A percentile compares a stretch with the other conserved stretches of the same genome.
These are phyloP conservation scores for Trematomus loennbergii DNA, from an alignment of 2,113 vertebrate species.

Conservation along the genomic window DNA sequence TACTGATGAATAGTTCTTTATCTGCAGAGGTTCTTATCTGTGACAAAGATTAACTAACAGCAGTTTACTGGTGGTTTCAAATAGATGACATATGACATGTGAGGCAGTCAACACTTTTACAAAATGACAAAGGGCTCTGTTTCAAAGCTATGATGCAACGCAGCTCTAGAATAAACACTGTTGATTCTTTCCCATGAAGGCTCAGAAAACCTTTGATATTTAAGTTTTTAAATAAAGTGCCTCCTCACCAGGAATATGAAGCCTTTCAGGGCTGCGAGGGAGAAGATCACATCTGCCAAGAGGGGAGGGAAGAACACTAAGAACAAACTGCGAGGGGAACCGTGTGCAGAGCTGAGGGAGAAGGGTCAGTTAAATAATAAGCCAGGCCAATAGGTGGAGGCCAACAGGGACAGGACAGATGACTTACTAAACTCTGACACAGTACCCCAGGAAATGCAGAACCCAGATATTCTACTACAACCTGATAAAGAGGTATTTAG, in stretches of 20 bases:
- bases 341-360: slow-evolving; percentile 24
- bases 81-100: slow-evolving; percentile 21
- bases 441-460: not conserved
- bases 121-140: slow-evolving; percentile 9
- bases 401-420: not conserved
- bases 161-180: not conserved
- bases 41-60: slow-evolving; percentile 51
- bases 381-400: slow-evolving; percentile 25
- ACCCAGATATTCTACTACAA: not conserved
- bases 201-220: slow-evolving; percentile 14
- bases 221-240: slow-evolving; percentile 56
- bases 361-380: slow-evolving; percentile 40
- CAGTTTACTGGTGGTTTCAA: slow-evolving; percentile 28
- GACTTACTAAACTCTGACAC: slow-evolving; percentile 18
- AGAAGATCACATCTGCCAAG: slow-evolving; percentile 56
- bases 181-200: not conserved
- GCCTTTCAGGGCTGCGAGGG: slow-evolving; percentile 45
- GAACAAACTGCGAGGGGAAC: slow-evolving; percentile 41
- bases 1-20: slow-evolving; percentile 14
- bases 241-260: slow-evolving; percentile 53
- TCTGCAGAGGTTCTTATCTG: slow-evolving; percentile 1
- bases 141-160: not conserved
- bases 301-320: slow-evolving; percentile 18
- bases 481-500: not conserved
- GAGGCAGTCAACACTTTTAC: not conserved